Conservation (phyloP, 2,113 vertebrate species). For the Python bivittatus region DNA sequence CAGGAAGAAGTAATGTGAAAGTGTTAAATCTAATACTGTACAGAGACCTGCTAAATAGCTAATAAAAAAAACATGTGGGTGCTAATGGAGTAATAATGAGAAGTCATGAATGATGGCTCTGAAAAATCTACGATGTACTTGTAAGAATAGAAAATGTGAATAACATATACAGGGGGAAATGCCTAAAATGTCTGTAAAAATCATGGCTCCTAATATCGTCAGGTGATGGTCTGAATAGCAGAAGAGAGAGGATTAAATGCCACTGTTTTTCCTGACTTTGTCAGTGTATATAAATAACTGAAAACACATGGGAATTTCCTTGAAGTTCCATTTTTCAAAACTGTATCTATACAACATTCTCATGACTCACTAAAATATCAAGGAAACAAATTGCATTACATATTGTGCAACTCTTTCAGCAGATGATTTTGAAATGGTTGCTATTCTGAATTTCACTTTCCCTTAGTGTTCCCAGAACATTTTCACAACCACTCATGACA, state of each 20-base stretch:
- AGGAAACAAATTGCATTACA: background rate
- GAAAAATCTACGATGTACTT: background rate
- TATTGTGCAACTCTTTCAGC: background rate
- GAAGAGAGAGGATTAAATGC: background rate
- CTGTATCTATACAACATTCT: background rate
- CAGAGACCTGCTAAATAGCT: background rate
- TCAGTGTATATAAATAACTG: background rate
- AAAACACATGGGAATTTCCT: background rate
- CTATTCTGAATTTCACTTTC: background rate
- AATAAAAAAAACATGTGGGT: background rate
- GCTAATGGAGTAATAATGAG: background rate
- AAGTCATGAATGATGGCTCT: background rate
- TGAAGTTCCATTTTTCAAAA: background rate
- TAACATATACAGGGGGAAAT: background rate
- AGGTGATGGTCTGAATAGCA: background rate
- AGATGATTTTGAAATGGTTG: background rate
- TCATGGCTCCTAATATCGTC: background rate
- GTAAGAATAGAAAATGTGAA: slow-evolving; percentile 2
- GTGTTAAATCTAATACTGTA: background rate
- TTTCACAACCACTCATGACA: background rate
- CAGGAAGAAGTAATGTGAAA: background rate
- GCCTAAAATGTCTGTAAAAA: background rate
- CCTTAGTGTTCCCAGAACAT: background rate
- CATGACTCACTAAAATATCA: background rate
- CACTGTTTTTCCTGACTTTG: background rate